Conservation (phyloP, 2,888 invertebrate species). For the Clunio marinus region DNA sequence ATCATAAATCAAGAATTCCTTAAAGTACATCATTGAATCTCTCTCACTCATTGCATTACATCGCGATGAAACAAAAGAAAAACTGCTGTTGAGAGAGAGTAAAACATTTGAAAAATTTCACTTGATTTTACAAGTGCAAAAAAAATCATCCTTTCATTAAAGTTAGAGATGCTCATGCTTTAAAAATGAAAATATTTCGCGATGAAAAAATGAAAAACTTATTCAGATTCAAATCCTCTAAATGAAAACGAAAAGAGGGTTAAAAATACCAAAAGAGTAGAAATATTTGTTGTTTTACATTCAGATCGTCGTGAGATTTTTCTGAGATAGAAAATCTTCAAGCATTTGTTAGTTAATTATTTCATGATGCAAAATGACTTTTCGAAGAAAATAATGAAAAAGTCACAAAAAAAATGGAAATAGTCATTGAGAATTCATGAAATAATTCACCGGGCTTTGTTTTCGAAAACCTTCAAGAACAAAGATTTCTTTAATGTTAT, state of each 20-base stretch:
- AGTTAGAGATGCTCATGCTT: constrained; percentile 13
- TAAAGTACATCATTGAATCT: too few relatives aligned
- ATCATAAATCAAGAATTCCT: too few relatives aligned
- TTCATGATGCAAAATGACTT: not conserved
- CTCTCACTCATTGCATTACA: too few relatives aligned
- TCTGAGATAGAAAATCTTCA: not conserved
- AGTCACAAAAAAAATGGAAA: not conserved
- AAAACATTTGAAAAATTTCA: constrained; percentile 8
- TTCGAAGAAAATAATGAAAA: not conserved
- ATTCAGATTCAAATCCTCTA: constrained; percentile 9
- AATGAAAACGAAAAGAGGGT: not conserved
- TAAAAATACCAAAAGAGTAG: not conserved
- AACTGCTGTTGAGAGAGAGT: not conserved
- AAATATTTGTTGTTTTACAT: too few relatives aligned
- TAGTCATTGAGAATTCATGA: too few relatives aligned
- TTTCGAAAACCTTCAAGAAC: too few relatives aligned
- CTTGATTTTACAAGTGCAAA: constrained; percentile 22
- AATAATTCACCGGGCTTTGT: too few relatives aligned
- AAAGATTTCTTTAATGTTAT: constrained; percentile 9
- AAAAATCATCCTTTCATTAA: not conserved
- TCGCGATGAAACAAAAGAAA: constrained; percentile 11
- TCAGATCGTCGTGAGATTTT: not conserved
- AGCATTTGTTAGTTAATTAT: not conserved
- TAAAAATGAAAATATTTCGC: not conserved
- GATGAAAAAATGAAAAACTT: not conserved